Percentiles rank a stretch among this genome's conserved stretches.
Evolutionary conservation across 2,113 vertebrate species (phyloP).

Genomic region (Forbesichthys agassizii): DNA sequence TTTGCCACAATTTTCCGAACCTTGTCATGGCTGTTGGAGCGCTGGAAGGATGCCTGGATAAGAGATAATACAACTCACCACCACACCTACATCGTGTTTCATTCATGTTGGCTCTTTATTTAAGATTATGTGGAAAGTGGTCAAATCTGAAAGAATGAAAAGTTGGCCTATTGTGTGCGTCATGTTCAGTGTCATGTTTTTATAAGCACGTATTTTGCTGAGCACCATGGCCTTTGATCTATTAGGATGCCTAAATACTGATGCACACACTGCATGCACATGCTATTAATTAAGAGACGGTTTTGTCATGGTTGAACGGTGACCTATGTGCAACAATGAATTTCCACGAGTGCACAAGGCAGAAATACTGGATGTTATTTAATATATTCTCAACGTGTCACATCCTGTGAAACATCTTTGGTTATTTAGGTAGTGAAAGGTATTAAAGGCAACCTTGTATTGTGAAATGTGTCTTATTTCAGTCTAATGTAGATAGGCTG

Average conservation of each 20-base stretch:
- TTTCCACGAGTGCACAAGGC: conserved; percentile 10
- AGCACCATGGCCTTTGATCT: too few species aligned
- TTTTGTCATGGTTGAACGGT: conserved; percentile 64
- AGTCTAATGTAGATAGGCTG: neutral
- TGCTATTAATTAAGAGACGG: conserved; percentile 25
- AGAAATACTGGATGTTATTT: conserved; percentile 20
- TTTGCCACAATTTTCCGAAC: conserved; percentile 96
- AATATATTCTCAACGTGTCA: neutral
- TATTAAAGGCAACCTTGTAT: too few species aligned
- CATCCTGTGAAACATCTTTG: conserved; percentile 7
- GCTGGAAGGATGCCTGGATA: conserved; percentile 90
- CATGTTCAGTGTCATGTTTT: too few species aligned
- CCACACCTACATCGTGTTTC: neutral
- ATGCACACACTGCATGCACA: neutral
- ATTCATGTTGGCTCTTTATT: too few species aligned
- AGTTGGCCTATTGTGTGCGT: too few species aligned
- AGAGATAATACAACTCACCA: neutral
- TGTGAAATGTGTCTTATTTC: too few species aligned
- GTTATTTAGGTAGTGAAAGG: neutral
- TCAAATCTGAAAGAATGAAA: too few species aligned
- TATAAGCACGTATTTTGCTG: too few species aligned
- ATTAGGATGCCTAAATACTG: too few species aligned
- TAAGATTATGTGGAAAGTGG: too few species aligned
- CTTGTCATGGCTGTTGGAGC: conserved; percentile 98
- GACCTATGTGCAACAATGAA: conserved; percentile 52